Conservation (phyloP, 2,888 invertebrate genomes). For the Lordiphosa andalusiaca region DNA sequence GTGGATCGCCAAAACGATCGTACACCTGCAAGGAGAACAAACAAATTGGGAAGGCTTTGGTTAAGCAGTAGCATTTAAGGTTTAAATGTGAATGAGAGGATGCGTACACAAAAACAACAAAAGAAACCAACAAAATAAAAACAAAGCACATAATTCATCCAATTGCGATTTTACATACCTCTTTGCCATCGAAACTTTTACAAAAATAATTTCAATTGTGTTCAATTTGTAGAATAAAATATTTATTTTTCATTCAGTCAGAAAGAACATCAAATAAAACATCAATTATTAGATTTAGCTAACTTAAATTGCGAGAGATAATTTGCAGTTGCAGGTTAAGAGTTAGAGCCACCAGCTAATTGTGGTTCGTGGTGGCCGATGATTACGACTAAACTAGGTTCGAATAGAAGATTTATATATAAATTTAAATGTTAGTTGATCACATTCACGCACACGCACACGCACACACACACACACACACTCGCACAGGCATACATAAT, state of each 20-base stretch:
- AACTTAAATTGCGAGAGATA: slow-evolving; percentile 42
- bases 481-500: slow-evolving; percentile 36
- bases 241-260: slow-evolving; percentile 70
- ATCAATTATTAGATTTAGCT: slow-evolving; percentile 63
- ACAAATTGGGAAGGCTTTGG: slow-evolving; percentile 21
- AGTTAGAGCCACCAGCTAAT: slow-evolving; percentile 30
- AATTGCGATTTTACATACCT: slow-evolving; percentile 24
- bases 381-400: slow-evolving; percentile 33
- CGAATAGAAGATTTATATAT: slow-evolving; percentile 27
- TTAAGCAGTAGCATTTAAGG: neutral
- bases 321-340: slow-evolving; percentile 23
- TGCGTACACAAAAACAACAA: neutral
- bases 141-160: neutral
- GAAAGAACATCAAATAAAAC: slow-evolving; percentile 27
- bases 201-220: slow-evolving; percentile 1
- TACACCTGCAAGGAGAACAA: slow-evolving; percentile 67
- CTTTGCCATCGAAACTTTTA: slow-evolving; percentile 11
- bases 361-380: too few species aligned
- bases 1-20: slow-evolving; percentile 79
- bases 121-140: slow-evolving; percentile 10
- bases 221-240: slow-evolving; percentile 56
- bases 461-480: neutral
- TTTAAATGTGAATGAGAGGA: too few species aligned
- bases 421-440: slow-evolving; percentile 40
- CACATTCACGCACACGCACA: slow-evolving; percentile 21